Base-by-base conservation (phyloP, 2,797 vertebrate species). In the Phyllotis vaccarum region DNA sequence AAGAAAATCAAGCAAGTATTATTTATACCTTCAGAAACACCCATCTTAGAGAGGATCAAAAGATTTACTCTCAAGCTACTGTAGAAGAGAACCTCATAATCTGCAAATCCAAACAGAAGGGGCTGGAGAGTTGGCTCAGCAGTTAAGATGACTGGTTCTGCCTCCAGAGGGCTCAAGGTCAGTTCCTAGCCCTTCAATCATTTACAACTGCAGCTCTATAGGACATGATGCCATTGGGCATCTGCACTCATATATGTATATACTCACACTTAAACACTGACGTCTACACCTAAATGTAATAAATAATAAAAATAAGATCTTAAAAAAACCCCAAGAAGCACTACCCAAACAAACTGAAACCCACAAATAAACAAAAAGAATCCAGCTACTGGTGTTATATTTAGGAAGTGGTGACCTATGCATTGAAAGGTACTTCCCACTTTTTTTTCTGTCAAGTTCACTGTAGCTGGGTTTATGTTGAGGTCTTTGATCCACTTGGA, bases 21-120 rank as follows among this genome's bases (percentile, higher is more conserved):
- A 22, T 83, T 86, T 29, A 72, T 21, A 49, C 34, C 66, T 79
- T 90, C 79, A 93, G 93, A 94, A 81, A 91, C 54, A 83, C 72
- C 37, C 52, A 72, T 66, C 17, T 89, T 27, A 87, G 52, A 85
- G 86, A 11, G 43, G n/a, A 34, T 34, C 40, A 62, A 79, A 37
- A 86, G 72, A 79, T 49, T 64, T 76, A 37, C 3, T 91, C 56
- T 90, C 3, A 89, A 94, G 80, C 27, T 80, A 91, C 13, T 27
- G 14, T 37, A 75, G 60, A 3, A 91, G 37, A 87, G 12, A 22
- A 85, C 21, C 49, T 79, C 43, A 7, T 56, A 64, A 96, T 60
- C 82, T 52, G 79, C 74, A 93, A 95, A 58, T 68, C 54, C 3
- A 89, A 74, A 58, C 62, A 83, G 27, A 31, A 3, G 8, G 13